phyloP scores from a whole-genome alignment of 2,113 vertebrate species.

The Macquaria australasica region DNA sequence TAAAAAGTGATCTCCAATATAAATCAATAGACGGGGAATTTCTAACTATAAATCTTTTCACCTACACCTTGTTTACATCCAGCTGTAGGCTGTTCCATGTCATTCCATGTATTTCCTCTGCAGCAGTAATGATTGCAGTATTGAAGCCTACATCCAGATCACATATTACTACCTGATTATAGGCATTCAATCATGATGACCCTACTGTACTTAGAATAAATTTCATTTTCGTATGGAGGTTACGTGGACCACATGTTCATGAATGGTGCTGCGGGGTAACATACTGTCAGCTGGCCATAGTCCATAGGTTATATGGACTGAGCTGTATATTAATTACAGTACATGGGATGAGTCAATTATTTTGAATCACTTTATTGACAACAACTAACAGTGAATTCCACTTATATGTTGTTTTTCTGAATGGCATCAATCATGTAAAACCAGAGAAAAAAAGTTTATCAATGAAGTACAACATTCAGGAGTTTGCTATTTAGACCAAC shows the following conservation, averaged over 20 bases:
- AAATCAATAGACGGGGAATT: neutral
- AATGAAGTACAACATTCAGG: neutral
- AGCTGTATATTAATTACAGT: constrained; percentile 49
- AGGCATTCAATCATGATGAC: constrained; percentile 37
- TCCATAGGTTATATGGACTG: neutral
- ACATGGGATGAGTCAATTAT: constrained; percentile 39
- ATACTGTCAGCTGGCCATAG: constrained; percentile 15
- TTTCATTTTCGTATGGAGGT: neutral
- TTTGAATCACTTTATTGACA: constrained; percentile 54
- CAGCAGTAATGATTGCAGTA: neutral
- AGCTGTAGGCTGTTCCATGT: constrained; percentile 5
- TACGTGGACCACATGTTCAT: neutral
- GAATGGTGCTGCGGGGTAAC: constrained; percentile 17
- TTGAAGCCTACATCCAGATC: neutral
- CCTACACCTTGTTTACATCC: neutral
- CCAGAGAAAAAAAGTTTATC: neutral
- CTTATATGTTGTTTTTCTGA: constrained; percentile 32
- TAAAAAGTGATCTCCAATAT: neutral
- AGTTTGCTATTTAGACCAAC: no score
- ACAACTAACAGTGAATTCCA: constrained; percentile 17
- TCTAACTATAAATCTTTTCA: neutral
- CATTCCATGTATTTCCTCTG: neutral
- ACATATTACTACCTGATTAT: constrained; percentile 37
- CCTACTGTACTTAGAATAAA: constrained; percentile 7
- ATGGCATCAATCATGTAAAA: constrained; percentile 15